phyloP scores from a whole-genome alignment of 2,888 invertebrate genomes.

The Matsumyia berberina region DNA sequence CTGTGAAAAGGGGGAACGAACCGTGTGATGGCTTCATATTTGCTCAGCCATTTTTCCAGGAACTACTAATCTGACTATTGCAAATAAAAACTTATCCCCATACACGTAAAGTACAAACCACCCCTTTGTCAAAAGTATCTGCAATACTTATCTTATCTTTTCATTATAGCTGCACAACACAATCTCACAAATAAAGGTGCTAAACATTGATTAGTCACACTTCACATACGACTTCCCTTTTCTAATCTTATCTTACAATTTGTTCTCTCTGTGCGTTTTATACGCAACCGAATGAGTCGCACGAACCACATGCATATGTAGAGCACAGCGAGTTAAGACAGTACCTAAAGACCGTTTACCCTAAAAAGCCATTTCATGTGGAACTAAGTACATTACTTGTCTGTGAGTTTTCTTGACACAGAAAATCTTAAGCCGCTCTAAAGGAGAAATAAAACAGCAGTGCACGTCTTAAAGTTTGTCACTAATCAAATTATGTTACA shows the following conservation, averaged over 20 bases:
- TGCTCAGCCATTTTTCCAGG: neutral
- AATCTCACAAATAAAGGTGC: conserved; percentile 35
- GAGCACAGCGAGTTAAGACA: conserved; percentile 21
- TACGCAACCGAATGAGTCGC: conserved; percentile 45
- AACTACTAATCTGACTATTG: neutral
- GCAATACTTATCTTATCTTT: conserved; percentile 58
- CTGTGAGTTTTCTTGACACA: conserved; percentile 69
- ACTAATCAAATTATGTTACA: conserved; percentile 70
- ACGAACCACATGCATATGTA: conserved; percentile 17
- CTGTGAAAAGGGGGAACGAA: too few species aligned
- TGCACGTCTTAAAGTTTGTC: too few species aligned
- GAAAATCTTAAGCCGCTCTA: conserved; percentile 20
- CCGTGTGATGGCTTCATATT: too few species aligned
- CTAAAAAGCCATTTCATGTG: conserved; percentile 58
- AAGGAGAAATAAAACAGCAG: too few species aligned
- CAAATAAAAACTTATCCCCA: neutral
- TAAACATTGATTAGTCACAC: conserved; percentile 50
- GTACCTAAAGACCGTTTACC: conserved; percentile 68
- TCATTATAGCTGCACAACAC: conserved; percentile 34
- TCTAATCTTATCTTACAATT: conserved; percentile 66
- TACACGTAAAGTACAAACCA: neutral
- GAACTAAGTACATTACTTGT: conserved; percentile 64
- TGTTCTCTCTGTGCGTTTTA: neutral
- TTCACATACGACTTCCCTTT: conserved; percentile 34
- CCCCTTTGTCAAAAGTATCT: conserved; percentile 40